phyloP scores from a whole-genome alignment of 2,797 vertebrate genomes.

The Chaunax sp. region DNA sequence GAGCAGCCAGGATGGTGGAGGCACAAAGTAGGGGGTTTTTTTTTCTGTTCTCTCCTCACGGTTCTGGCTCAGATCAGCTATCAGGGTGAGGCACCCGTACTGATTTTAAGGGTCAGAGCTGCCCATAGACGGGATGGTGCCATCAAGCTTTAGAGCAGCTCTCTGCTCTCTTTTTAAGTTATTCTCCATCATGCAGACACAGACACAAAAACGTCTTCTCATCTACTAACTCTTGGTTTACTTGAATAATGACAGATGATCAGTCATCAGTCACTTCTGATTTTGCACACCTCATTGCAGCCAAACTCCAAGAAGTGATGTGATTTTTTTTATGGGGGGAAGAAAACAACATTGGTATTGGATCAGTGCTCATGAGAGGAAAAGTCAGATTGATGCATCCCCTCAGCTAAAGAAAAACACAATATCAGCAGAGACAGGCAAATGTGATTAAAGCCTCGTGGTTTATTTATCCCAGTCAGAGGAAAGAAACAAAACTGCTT shows the following conservation, averaged over 20 bases:
- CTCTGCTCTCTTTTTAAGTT: no score
- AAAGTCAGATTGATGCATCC: neutral
- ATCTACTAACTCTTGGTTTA: no score
- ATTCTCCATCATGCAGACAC: no score
- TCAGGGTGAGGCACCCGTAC: slow-evolving; percentile 78
- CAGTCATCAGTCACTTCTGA: no score
- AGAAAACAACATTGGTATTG: slow-evolving; percentile 12
- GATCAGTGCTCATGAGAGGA: neutral
- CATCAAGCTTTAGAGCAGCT: slow-evolving; percentile 44
- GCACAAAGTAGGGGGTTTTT: slow-evolving; percentile 91
- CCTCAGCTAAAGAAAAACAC: slow-evolving; percentile 71
- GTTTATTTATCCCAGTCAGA: slow-evolving; percentile 90
- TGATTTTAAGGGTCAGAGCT: slow-evolving; percentile 83
- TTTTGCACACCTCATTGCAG: no score
- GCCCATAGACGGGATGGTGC: slow-evolving; percentile 39
- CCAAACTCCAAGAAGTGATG: no score
- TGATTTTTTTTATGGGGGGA: slow-evolving; percentile 76
- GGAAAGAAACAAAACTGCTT: neutral
- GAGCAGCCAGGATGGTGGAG: slow-evolving; percentile 91
- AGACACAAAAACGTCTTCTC: no score
- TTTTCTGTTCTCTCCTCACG: slow-evolving; percentile 81
- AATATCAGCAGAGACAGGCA: no score
- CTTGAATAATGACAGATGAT: no score
- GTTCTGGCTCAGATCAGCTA: slow-evolving; percentile 14
- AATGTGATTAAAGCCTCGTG: slow-evolving; percentile 87